Evolutionary conservation across 1,140 invertebrate genomes (phyloP).

Genomic region (Sitophilus oryzae): DNA sequence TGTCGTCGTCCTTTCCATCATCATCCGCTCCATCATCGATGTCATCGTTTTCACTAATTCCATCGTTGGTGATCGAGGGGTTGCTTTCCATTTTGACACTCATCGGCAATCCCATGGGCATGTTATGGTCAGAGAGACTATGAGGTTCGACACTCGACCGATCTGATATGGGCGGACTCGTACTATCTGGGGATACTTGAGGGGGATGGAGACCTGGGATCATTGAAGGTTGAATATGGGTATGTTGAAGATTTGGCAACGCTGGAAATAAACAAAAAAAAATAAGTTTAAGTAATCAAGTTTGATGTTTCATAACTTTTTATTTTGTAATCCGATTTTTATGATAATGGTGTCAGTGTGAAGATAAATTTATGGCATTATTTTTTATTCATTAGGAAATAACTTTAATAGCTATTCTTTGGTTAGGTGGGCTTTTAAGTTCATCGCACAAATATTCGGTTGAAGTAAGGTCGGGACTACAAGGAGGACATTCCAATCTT

Average conservation of each 20-base stretch:
- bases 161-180: constrained; percentile 69
- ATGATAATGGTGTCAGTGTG: too few species aligned
- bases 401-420: too few species aligned
- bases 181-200: constrained; percentile 75
- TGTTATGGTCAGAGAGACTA: constrained; percentile 7
- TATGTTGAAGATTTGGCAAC: constrained; percentile 23
- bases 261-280: constrained; percentile 23
- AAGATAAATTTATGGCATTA: not conserved
- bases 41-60: constrained; percentile 43
- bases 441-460: too few species aligned
- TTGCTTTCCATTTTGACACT: constrained; percentile 15
- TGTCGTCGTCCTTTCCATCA: constrained; percentile 35
- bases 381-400: not conserved
- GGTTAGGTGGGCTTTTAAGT: too few species aligned
- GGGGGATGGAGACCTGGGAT: constrained; percentile 44
- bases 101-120: constrained; percentile 15
- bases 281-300: not conserved
- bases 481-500: too few species aligned
- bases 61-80: constrained; percentile 12
- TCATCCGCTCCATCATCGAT: constrained; percentile 52
- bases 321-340: too few species aligned
- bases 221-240: constrained; percentile 20
- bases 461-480: too few species aligned
- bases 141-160: constrained; percentile 46
- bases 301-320: too few species aligned